phyloP scores from a whole-genome alignment of 2,113 vertebrate species.

The Plectropomus leopardus region DNA sequence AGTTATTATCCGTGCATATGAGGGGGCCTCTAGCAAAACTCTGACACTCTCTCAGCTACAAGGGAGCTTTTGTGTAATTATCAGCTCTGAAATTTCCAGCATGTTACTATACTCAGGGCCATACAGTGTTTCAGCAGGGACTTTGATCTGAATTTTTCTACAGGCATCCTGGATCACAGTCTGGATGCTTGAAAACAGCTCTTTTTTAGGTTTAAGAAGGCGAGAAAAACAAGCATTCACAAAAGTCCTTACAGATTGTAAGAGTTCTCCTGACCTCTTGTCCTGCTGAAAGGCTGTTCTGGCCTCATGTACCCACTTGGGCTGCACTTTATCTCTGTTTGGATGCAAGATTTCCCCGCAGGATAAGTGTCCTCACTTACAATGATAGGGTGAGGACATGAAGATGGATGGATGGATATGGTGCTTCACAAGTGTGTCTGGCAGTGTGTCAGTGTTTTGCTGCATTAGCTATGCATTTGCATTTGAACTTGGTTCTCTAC shows the following conservation, averaged over 20 bases:
- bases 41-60: constrained; percentile 19
- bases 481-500: not conserved
- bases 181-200: not conserved
- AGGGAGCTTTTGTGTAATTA: constrained; percentile 31
- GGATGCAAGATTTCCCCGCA: not conserved
- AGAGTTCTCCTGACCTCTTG: not conserved
- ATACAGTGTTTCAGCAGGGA: not conserved
- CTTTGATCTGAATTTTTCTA: constrained; percentile 21
- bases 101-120: not conserved
- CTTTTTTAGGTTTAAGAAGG: not conserved
- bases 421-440: not conserved
- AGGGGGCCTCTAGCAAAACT: constrained; percentile 15
- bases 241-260: not conserved
- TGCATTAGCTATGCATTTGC: not conserved
- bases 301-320: not conserved
- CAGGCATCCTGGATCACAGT: constrained; percentile 7
- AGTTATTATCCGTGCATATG: constrained; percentile 7
- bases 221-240: not conserved
- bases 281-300: not conserved
- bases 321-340: constrained; percentile 7
- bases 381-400: constrained; percentile 9
- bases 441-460: not conserved
- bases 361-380: constrained; percentile 6
- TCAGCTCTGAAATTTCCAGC: constrained; percentile 34
- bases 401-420: constrained; percentile 7